Evolutionary conservation across 2,113 vertebrate genomes (phyloP), one percentile per base, ranked within the genome.

Genomic region (Melanerpes aurifrons): DNA sequence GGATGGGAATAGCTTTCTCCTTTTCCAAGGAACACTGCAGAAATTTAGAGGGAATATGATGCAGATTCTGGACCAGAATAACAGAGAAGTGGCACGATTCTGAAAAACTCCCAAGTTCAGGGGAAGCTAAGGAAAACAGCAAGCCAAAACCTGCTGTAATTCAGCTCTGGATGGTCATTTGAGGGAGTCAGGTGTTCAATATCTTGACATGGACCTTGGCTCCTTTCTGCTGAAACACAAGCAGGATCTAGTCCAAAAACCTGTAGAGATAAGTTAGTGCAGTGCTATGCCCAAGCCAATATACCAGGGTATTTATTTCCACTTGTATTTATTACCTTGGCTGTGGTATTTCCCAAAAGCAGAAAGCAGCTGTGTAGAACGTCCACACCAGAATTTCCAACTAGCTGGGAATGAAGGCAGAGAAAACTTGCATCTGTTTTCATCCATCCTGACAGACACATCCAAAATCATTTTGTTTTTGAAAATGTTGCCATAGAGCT

Each of bases 311-410:
- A 82, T 95, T 90, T 94, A 93, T 93, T 94, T 92, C 62, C 63
- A 81, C 47, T 26, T 66, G 70, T 93, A 96, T 96, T 96, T 96
- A 96, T 90, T 61, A 81, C 74, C 62, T 90, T 84, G 90, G 90
- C 73, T 1, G 0, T 84, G 83, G 73, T 88, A 81, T 90, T 90
- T 94, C 96, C 90, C 92, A 47, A 84, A 92, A 94, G 86, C 88
- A 81, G 88, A 90, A 88, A 88, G 62, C 70, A 90, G 83, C 66
- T 93, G 48, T 58, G 73, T 90, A 32, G 48, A 58, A 75, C 70
- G 71, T 90, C 69, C 73, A 78, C 66, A 86, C 31, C 73, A 84
- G 73, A 96, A 96, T 93, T 92, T 90, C 79, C 70, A 86, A 35
- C 76, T 35, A 88, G 73, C 69, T 1, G 0, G 45, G 37, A 54